phyloP scores from a whole-genome alignment of 1,140 invertebrate genomes.

The Pentalonia nigronervosa region DNA sequence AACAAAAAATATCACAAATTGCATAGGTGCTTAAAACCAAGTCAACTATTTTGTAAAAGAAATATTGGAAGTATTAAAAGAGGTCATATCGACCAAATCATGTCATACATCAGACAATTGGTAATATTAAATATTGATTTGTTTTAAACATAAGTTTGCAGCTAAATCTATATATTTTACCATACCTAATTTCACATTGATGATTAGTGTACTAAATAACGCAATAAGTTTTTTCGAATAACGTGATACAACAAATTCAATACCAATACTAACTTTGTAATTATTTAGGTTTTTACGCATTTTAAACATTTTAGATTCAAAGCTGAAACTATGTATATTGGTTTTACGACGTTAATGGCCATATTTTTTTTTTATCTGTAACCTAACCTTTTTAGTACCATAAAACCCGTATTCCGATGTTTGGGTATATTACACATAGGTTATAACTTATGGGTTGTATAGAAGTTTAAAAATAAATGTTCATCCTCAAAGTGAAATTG shows the following conservation, averaged over 20 bases:
- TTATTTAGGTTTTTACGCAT: not conserved
- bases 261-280: not conserved
- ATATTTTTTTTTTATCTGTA: not conserved
- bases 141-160: not conserved
- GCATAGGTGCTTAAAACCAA: not conserved
- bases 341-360: not conserved
- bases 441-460: not conserved
- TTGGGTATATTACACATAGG: not conserved
- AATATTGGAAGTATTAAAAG: not conserved
- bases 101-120: not conserved
- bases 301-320: not conserved
- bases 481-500: not conserved
- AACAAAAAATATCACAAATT: not conserved
- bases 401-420: not conserved
- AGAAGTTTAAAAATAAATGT: not conserved
- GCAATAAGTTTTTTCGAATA: not conserved
- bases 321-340: not conserved
- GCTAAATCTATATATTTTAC: not conserved
- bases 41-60: not conserved
- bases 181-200: not conserved
- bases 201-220: not conserved
- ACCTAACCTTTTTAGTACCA: not conserved
- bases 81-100: not conserved
- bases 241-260: not conserved
- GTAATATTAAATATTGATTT: not conserved